Evolutionary conservation across 2,113 vertebrate genomes (phyloP).

Genomic region (Pipra filicauda): DNA sequence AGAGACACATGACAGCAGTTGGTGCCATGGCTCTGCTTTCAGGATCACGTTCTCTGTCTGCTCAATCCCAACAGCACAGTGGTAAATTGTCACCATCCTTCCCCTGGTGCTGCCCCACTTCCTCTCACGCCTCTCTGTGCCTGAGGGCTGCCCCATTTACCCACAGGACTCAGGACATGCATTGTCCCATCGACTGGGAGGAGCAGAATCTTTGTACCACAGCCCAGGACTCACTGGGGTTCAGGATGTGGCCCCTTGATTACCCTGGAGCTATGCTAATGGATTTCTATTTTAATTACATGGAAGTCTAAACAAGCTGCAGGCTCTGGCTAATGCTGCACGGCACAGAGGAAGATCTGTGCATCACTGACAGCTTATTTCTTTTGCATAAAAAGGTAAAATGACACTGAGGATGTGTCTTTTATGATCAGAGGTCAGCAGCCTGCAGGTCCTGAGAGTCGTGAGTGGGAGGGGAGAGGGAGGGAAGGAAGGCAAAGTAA

Average conservation of each 20-base stretch:
- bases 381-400: slow-evolving; percentile 41
- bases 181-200: not conserved
- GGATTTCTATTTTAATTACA: slow-evolving; percentile 32
- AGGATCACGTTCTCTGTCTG: not conserved
- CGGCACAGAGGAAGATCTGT: not conserved
- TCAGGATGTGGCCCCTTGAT: not conserved
- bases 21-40: not conserved
- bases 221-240: not conserved
- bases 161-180: not conserved
- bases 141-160: fast-evolving
- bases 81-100: fast-evolving
- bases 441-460: not conserved
- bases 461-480: not conserved
- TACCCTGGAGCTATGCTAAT: slow-evolving; percentile 35
- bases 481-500: slow-evolving; percentile 45
- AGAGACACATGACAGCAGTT: not conserved
- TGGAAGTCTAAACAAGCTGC: not conserved
- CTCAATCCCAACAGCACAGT: not conserved
- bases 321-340: not conserved
- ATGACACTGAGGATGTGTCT: slow-evolving; percentile 4
- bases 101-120: not conserved
- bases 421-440: slow-evolving; percentile 8
- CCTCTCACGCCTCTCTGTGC: fast-evolving
- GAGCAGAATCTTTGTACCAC: not conserved
- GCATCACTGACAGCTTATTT: not conserved